These are phyloP conservation scores for Toxonevra muliebris DNA, from an alignment of 2,888 invertebrate species.

Conservation along the genomic window DNA sequence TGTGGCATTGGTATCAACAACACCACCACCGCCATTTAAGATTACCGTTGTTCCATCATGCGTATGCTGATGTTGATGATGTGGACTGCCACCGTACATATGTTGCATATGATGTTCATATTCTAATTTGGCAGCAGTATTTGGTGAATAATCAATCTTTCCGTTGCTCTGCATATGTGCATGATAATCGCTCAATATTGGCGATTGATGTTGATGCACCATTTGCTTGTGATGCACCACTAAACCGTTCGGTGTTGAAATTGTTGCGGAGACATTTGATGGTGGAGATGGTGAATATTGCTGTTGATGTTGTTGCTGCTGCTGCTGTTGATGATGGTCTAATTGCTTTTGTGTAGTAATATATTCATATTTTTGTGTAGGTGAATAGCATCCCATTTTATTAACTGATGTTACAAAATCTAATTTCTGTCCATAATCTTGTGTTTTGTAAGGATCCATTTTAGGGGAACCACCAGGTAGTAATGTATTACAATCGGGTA, in stretches of 20 bases:
- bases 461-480: constrained; percentile 62
- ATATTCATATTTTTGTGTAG: constrained; percentile 64
- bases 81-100: constrained; percentile 56
- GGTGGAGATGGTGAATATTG: constrained; percentile 55
- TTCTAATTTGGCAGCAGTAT: constrained; percentile 50
- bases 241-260: constrained; percentile 26
- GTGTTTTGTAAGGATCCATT: constrained; percentile 57
- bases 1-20: constrained; percentile 36
- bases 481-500: constrained; percentile 64
- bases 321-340: constrained; percentile 53
- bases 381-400: constrained; percentile 64
- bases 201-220: constrained; percentile 51
- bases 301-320: constrained; percentile 41
- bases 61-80: constrained; percentile 49
- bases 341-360: constrained; percentile 53
- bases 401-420: constrained; percentile 53
- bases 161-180: constrained; percentile 49
- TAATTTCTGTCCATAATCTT: constrained; percentile 60
- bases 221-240: constrained; percentile 47
- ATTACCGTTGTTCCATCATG: constrained; percentile 41
- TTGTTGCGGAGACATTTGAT: constrained; percentile 33
- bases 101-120: constrained; percentile 60
- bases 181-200: constrained; percentile 52
- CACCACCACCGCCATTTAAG: constrained; percentile 32
- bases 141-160: constrained; percentile 59